Base-by-base conservation (phyloP, 2,888 invertebrate genomes). In the Eucera pruinosa region DNA sequence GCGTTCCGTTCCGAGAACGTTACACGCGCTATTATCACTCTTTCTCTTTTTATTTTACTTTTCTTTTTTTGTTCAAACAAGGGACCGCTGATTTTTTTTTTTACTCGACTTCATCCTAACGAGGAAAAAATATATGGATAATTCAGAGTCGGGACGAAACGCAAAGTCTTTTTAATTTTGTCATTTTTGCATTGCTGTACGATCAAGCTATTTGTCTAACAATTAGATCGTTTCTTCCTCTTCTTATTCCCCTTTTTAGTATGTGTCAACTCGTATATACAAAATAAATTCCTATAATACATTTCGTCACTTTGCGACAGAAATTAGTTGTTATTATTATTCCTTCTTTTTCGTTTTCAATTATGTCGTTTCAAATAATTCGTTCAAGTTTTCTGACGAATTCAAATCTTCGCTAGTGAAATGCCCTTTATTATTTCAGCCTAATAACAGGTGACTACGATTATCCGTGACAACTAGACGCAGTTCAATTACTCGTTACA, bases 371-470 rank as follows among this genome's bases (percentile, higher is more conserved):
- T 72, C 25, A 60, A 76, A 48, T 48, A 48, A 70, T 61, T 67
- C 23, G 25, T 61, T 67, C 47, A 54, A 55, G 39, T 54, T 47
- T 55, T 47, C 13, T 36, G 52, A 64, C 25, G 48, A 78, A 68
- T 64, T 27, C 9, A 67, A 72, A 78, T 15, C 27, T 67, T 67
- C 54, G 27, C 66, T 65, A 77, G 64, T 67, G 48, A 72, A 79
- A 79, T 79, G 78, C 78, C 79, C 78, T 78, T 78, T 72, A 64
- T 65, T 43, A 66, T 68, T 64, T 77, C 58, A 72, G 64, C 68
- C 60, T 64, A 60, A 48, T 64, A 36, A 61, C 54, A 61, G 41
- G 41, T 65, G 58, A 60, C 68, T 52, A 60, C 23, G 67, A 47
- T 70, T 36, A 36, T 18, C 18, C 11, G 27, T 52, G 47, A 47